phyloP scores from a whole-genome alignment of 2,113 vertebrate species.

The Platanista minor region DNA sequence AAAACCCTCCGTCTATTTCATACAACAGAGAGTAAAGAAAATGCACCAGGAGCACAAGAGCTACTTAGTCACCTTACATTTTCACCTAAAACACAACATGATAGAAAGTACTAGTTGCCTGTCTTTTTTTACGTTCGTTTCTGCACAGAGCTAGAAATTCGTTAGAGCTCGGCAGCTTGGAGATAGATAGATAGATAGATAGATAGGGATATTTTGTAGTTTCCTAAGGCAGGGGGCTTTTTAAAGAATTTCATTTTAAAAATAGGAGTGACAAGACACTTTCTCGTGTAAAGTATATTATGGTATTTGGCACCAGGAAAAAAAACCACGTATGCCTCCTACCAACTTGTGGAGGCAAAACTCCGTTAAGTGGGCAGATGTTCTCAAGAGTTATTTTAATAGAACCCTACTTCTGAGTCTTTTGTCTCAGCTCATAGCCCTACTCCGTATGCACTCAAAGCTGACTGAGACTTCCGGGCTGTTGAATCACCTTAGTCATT shows the following conservation, averaged over 20 bases:
- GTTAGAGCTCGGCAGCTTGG: background rate
- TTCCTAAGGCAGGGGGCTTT: slow-evolving; percentile 16
- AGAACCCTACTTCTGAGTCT: background rate
- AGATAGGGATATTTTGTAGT: background rate
- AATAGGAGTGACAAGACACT: slow-evolving; percentile 40
- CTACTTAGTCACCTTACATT: slow-evolving; percentile 8
- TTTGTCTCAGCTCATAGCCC: background rate
- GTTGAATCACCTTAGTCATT: slow-evolving; percentile 12
- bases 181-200: background rate
- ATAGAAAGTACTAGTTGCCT: background rate
- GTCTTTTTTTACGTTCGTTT: background rate
- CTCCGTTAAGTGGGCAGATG: slow-evolving; percentile 24
- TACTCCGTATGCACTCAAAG: background rate
- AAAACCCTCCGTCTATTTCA: slow-evolving; percentile 3
- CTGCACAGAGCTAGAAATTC: background rate
- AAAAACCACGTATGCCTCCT: background rate
- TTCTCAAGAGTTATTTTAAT: background rate
- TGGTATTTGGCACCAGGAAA: background rate
- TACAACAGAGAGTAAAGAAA: slow-evolving; percentile 4
- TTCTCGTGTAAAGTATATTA: background rate
- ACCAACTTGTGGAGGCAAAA: background rate
- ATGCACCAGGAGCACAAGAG: background rate
- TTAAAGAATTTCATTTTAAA: slow-evolving; percentile 38
- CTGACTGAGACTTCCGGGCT: background rate
- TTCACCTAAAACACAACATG: slow-evolving; percentile 40